Conservation (phyloP, 2,797 vertebrate species). For the Poeciliopsis turneri region DNA sequence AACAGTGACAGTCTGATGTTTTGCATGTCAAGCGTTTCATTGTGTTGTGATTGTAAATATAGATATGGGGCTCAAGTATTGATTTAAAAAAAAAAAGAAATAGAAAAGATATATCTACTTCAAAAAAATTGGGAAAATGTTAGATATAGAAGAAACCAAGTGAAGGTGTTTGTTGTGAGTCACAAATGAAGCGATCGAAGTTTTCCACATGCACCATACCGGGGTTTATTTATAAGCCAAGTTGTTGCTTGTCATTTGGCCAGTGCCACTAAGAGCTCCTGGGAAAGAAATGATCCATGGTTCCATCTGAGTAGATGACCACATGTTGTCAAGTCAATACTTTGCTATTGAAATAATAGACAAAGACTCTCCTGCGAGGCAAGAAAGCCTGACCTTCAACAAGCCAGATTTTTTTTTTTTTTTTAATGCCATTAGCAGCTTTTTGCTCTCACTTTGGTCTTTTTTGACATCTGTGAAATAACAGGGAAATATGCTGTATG, state of each 20-base stretch:
- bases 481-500: constrained; percentile 20
- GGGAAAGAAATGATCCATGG: constrained; percentile 70
- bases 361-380: constrained; percentile 68
- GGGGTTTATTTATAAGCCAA: constrained; percentile 75
- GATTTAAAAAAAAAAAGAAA: constrained; percentile 4
- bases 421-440: constrained; percentile 37
- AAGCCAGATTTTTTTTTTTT: constrained; percentile 41
- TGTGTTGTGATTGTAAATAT: constrained; percentile 34
- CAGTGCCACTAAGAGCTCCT: constrained; percentile 67
- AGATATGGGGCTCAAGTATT: constrained; percentile 22
- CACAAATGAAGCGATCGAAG: constrained; percentile 53
- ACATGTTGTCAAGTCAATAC: constrained; percentile 76
- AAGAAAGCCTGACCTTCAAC: constrained; percentile 74
- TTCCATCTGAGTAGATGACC: constrained; percentile 71
- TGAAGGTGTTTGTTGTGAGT: constrained; percentile 23
- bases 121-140: constrained; percentile 20
- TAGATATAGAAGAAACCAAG: background rate
- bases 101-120: background rate
- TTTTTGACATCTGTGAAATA: constrained; percentile 35
- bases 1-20: constrained; percentile 34
- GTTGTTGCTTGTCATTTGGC: constrained; percentile 76
- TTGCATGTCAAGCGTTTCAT: constrained; percentile 21
- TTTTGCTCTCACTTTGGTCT: constrained; percentile 33
- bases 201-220: constrained; percentile 59
- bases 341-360: constrained; percentile 69